phyloP scores from a whole-genome alignment of 2,888 invertebrate species.

The Dynastes maya region DNA sequence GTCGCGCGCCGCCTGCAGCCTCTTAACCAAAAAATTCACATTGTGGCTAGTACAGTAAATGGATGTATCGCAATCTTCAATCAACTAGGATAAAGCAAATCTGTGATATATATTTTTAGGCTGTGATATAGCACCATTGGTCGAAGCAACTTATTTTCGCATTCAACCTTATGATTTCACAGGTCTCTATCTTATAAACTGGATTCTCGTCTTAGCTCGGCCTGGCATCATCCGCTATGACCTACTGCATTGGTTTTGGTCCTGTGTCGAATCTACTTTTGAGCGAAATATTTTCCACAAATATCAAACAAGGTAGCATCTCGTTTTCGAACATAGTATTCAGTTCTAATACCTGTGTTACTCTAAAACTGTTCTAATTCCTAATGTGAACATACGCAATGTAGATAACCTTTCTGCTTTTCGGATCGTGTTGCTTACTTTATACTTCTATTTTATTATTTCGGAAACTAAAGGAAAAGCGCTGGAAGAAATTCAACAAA shows the following conservation, averaged over 20 bases:
- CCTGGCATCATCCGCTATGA: slow-evolving; percentile 61
- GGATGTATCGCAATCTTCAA: not conserved
- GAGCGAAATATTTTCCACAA: slow-evolving; percentile 63
- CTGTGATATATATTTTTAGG: slow-evolving; percentile 58
- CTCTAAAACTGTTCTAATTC: slow-evolving; percentile 63
- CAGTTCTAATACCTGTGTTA: slow-evolving; percentile 56
- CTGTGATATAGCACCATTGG: slow-evolving; percentile 56
- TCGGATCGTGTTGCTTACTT: slow-evolving; percentile 59
- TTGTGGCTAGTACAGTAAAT: no score
- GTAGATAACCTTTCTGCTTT: slow-evolving; percentile 63
- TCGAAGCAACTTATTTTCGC: slow-evolving; percentile 60
- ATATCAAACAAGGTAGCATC: slow-evolving; percentile 63
- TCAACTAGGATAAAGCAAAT: slow-evolving; percentile 56
- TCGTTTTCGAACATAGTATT: slow-evolving; percentile 60
- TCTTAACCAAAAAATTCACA: no score
- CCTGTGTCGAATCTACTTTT: slow-evolving; percentile 63
- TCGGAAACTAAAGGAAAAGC: slow-evolving; percentile 67
- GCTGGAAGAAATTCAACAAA: slow-evolving; percentile 66
- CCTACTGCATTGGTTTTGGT: slow-evolving; percentile 60
- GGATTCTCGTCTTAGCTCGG: slow-evolving; percentile 62
- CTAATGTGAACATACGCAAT: slow-evolving; percentile 61
- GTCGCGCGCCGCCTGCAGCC: no score
- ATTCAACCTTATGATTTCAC: slow-evolving; percentile 55
- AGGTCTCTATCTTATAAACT: slow-evolving; percentile 58
- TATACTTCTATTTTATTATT: slow-evolving; percentile 62